Conservation (phyloP, 2,888 invertebrate species). For the Drosophila sordidapex region DNA sequence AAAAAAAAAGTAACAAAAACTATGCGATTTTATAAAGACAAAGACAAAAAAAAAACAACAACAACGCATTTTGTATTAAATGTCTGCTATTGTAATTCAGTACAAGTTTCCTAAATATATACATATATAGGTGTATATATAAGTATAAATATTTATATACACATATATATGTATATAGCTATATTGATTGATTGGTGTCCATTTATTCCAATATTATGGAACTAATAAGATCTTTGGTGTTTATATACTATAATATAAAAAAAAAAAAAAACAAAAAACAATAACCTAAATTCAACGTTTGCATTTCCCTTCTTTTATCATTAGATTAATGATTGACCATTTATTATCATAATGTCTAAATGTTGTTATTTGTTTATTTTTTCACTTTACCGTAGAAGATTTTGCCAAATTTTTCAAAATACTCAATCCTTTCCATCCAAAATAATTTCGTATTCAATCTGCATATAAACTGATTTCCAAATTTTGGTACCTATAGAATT, state of each 20-base stretch:
- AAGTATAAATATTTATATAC: neutral
- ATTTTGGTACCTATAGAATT: neutral
- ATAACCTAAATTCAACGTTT: conserved; percentile 31
- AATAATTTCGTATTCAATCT: conserved; percentile 4
- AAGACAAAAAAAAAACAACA: conserved; percentile 7
- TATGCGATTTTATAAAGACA: conserved; percentile 13
- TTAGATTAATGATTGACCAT: conserved; percentile 45
- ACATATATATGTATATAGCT: conserved; percentile 2
- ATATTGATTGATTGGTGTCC: conserved; percentile 25
- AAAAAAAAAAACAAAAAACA: neutral
- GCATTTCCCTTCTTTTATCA: conserved; percentile 29
- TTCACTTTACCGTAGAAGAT: conserved; percentile 32
- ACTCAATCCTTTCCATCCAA: conserved; percentile 12
- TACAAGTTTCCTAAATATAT: conserved; percentile 8
- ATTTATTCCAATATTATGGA: conserved; percentile 8
- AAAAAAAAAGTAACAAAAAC: neutral
- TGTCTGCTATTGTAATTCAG: conserved; percentile 29
- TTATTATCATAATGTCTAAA: conserved; percentile 37
- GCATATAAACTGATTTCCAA: neutral
- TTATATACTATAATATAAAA: neutral
- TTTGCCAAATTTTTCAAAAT: conserved; percentile 21
- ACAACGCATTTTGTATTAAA: conserved; percentile 39
- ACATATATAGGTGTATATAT: neutral
- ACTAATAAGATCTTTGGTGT: conserved; percentile 12
- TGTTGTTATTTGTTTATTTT: conserved; percentile 42